A percentile compares a stretch with the other conserved stretches of the same genome.
Conservation (phyloP, 2,113 vertebrate species). For the Brachyistius frenatus region DNA sequence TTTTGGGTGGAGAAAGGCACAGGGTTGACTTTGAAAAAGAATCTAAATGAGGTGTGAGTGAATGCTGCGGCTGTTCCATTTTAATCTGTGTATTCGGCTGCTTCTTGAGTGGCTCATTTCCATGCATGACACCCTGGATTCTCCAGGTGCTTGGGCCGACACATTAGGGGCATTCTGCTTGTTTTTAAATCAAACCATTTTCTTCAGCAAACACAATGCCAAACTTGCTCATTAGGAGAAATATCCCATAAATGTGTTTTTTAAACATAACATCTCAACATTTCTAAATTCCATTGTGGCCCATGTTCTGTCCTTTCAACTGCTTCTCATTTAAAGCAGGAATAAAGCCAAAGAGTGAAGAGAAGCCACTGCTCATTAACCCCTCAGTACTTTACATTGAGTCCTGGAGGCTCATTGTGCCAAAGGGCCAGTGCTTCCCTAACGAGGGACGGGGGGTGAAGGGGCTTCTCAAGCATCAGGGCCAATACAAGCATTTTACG, state of each 20-base stretch:
- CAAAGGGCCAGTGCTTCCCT: conserved; percentile 91
- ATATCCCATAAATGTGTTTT: conserved; percentile 37
- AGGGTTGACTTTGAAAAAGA: conserved; percentile 63
- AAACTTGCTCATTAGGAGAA: conserved; percentile 24
- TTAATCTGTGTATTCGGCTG: conserved; percentile 35
- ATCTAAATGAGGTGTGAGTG: conserved; percentile 61
- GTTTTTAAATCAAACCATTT: conserved; percentile 5
- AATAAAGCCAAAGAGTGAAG: conserved; percentile 87
- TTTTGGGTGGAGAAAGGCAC: conserved; percentile 45
- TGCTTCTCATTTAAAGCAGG: conserved; percentile 86
- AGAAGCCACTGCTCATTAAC: conserved; percentile 98
- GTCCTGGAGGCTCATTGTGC: conserved; percentile 93
- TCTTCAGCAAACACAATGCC: conserved; percentile 2
- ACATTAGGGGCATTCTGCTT: conserved; percentile 8
- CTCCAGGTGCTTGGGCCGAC: not conserved
- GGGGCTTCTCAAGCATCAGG: conserved; percentile 8
- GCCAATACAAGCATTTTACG: no score
- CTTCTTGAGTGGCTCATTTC: conserved; percentile 62
- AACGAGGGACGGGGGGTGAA: conserved; percentile 77
- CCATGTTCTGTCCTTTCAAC: conserved; percentile 87
- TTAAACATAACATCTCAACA: conserved; percentile 39
- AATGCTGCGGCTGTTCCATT: conserved; percentile 44
- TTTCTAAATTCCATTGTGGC: conserved; percentile 69
- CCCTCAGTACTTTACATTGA: conserved; percentile 93
- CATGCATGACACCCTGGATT: conserved; percentile 42